A percentile compares a stretch with the other conserved stretches of the same genome.
Conservation (phyloP, 2,113 vertebrate species). For the Progne subis region DNA sequence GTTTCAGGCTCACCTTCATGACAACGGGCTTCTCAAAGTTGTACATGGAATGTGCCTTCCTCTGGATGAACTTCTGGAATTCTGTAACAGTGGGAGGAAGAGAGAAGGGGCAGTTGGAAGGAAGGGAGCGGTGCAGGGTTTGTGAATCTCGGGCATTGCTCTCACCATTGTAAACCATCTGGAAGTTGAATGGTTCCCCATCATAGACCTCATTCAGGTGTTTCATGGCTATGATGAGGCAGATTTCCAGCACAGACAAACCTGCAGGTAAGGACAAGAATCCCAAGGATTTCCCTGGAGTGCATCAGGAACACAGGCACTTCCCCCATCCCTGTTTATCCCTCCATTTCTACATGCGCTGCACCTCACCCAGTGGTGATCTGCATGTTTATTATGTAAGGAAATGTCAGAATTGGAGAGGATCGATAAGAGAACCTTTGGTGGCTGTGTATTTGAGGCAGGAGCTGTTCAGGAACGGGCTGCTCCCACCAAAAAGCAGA, state of each 20-base stretch:
- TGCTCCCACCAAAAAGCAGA: background rate
- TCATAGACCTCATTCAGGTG: slow-evolving; percentile 93
- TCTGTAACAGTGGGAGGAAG: slow-evolving; percentile 65
- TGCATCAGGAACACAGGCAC: background rate
- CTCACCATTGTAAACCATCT: slow-evolving; percentile 98
- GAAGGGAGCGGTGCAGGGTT: rapidly evolving
- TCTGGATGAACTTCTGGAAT: slow-evolving; percentile 96
- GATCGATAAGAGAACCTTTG: too few species aligned
- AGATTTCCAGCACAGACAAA: slow-evolving; percentile 92
- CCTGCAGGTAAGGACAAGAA: slow-evolving; percentile 73
- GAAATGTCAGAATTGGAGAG: rapidly evolving
- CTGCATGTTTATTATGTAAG: rapidly evolving
- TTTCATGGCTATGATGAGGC: slow-evolving; percentile 96
- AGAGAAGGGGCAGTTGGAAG: background rate
- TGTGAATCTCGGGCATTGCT: background rate
- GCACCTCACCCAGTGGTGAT: background rate
- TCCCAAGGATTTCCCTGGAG: background rate
- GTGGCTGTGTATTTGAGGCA: background rate
- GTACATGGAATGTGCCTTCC: slow-evolving; percentile 90
- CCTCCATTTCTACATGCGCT: rapidly evolving
- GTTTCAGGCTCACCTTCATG: slow-evolving; percentile 84
- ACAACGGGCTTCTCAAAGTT: slow-evolving; percentile 93
- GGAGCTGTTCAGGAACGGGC: background rate
- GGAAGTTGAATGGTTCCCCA: slow-evolving; percentile 95
- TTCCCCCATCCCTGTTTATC: background rate